Evolutionary conservation across 2,888 invertebrate genomes (phyloP).

Genomic region (Sisyra nigra): DNA sequence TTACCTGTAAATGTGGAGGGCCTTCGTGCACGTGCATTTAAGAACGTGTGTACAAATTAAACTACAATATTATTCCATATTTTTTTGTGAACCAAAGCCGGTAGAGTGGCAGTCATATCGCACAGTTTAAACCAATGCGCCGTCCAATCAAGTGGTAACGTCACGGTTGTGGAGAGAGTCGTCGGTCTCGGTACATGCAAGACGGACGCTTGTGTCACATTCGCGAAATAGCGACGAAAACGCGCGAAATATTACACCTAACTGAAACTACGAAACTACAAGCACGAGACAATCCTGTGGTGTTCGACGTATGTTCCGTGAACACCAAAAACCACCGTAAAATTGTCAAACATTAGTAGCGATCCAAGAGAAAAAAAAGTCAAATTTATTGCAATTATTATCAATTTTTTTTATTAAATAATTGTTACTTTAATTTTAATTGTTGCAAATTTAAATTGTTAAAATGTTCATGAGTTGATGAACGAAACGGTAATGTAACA

Average conservation of each 20-base stretch:
- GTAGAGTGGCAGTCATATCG: conserved; percentile 5
- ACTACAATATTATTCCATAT: conserved; percentile 8
- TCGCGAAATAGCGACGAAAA: conserved; percentile 4
- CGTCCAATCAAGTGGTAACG: conserved; percentile 6
- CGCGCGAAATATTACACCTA: conserved; percentile 6
- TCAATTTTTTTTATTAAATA: no score
- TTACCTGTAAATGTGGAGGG: conserved; percentile 7
- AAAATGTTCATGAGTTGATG: no score
- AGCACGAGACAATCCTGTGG: background rate
- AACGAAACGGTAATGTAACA: no score
- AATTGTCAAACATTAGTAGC: no score
- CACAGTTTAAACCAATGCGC: conserved; percentile 7
- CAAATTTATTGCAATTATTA: no score
- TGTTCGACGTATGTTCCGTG: no score
- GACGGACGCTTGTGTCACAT: conserved; percentile 5
- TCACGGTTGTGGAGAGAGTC: conserved; percentile 2
- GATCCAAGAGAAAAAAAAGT: no score
- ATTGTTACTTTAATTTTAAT: no score
- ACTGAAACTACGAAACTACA: background rate
- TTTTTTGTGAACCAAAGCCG: conserved; percentile 6
- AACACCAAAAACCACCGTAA: no score
- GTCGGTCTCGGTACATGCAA: background rate
- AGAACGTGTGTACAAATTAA: conserved; percentile 7
- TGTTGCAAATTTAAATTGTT: no score
- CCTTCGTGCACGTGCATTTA: conserved; percentile 9